Evolutionary conservation across 2,797 vertebrate species (phyloP).

Genomic region (Labeo calbasu): DNA sequence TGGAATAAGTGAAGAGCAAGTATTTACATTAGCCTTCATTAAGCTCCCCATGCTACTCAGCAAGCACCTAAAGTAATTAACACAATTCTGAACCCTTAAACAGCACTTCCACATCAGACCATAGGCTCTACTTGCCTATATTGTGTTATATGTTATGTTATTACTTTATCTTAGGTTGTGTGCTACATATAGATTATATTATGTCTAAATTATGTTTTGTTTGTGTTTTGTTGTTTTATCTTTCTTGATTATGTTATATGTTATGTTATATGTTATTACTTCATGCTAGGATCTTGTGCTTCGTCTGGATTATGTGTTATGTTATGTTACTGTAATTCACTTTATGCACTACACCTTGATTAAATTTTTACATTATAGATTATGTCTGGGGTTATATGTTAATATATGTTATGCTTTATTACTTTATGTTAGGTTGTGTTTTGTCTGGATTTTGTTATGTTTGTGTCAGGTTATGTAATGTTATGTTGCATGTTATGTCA

Average conservation of each 20-base stretch:
- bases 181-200: too few relatives aligned
- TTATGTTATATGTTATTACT: neutral
- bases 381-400: too few relatives aligned
- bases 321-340: neutral
- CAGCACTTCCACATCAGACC: slow-evolving; percentile 24
- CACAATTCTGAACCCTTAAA: slow-evolving; percentile 41
- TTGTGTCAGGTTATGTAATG: neutral
- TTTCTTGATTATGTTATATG: too few relatives aligned
- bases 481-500: neutral
- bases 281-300: neutral
- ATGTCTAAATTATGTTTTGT: too few relatives aligned
- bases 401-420: too few relatives aligned
- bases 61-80: slow-evolving; percentile 53
- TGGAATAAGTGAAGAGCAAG: slow-evolving; percentile 61
- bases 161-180: neutral
- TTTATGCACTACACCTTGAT: too few relatives aligned
- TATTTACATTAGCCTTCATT: slow-evolving; percentile 62
- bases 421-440: neutral
- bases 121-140: neutral
- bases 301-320: neutral
- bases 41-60: slow-evolving; percentile 47
- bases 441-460: neutral
- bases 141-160: neutral
- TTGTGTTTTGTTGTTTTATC: too few relatives aligned
- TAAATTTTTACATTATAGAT: too few relatives aligned